Percentiles rank a stretch among this genome's conserved stretches.
These are phyloP conservation scores for Tetragnatha montana DNA, from an alignment of 2,888 invertebrate genomes.

Conservation along the genomic window DNA sequence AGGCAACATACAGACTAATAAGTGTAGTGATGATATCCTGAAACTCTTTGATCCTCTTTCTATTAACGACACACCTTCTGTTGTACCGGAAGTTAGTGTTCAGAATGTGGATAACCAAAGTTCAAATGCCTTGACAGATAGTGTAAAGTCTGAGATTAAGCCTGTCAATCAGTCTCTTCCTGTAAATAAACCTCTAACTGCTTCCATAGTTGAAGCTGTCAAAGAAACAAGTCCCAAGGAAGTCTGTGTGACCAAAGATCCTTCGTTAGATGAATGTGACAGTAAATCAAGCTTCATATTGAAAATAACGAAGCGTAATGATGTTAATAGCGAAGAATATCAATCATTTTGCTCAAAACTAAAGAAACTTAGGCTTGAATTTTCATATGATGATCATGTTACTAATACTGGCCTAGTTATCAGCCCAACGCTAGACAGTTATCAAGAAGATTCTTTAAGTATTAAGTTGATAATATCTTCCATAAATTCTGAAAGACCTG, in stretches of 20 bases:
- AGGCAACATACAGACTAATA: slow-evolving; percentile 1
- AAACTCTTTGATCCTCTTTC: slow-evolving; percentile 69
- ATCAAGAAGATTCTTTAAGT: slow-evolving; percentile 87
- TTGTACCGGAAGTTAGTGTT: neutral
- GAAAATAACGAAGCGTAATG: slow-evolving; percentile 49
- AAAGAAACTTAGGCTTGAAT: slow-evolving; percentile 77
- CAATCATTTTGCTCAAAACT: slow-evolving; percentile 70
- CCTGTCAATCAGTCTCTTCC: neutral
- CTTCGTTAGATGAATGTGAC: slow-evolving; percentile 7
- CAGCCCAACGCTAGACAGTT: slow-evolving; percentile 89
- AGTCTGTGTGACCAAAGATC: neutral
- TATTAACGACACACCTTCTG: slow-evolving; percentile 4
- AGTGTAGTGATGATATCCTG: slow-evolving; percentile 67
- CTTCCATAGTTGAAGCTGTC: neutral
- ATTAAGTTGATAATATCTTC: slow-evolving; percentile 89
- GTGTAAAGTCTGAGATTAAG: neutral
- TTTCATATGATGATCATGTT: slow-evolving; percentile 83
- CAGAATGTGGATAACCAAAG: neutral
- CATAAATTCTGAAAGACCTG: slow-evolving; percentile 80
- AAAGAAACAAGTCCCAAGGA: slow-evolving; percentile 41
- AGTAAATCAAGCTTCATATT: slow-evolving; percentile 28
- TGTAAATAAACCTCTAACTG: neutral
- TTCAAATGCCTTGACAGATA: neutral
- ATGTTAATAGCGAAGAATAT: slow-evolving; percentile 65
- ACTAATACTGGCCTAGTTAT: slow-evolving; percentile 93